Evolutionary conservation across 2,797 vertebrate genomes (phyloP), one percentile per base, ranked within the genome.

Genomic region (Dendrocincla tyrannina): DNA sequence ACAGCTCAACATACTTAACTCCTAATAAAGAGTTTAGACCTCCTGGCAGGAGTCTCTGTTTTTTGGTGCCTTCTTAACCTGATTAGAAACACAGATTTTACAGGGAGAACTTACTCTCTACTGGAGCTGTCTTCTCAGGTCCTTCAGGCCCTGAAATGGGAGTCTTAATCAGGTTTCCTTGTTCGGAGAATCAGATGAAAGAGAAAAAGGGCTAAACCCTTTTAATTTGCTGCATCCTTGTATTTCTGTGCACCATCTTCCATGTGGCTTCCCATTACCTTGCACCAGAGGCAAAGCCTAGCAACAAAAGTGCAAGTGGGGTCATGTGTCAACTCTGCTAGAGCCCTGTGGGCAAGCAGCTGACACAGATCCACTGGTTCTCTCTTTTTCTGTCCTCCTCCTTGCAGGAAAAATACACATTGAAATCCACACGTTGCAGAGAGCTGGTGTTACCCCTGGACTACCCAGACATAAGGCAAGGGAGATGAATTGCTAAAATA

Each of bases 221-320:
- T 52, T 70, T 46, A 3, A 11, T 37, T 52, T 75, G 79, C 46
- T 53, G 30, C 13, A 60, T 32, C 14, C 32, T 52, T 32, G 42
- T 33, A 24, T 44, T 78, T 58, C 73, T 46, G 17, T 24, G 58
- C 20, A 7, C 23, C 28, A 6, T 41, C 3, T 68, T 73, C 50
- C 1, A 0, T 0, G 0, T 16, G 33, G 18, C 6, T 16, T 91
- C 74, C 33, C 1, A 1, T 28, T 33, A 6, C 44, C 22, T 24
- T 42, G 63, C 18, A 32, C 13, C 55, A 66, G 55, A 79, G 75
- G 64, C 63, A 82, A 32, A 85, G 27, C 16, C 47, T 18, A 24
- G 27, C 55, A 69, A 35, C n/a, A 62, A 17, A 46, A 5, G 8
- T 4, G 1, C 5, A 0, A 25, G 25, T 56, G 22, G 16, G 23